Evolutionary conservation across 2,888 invertebrate species (phyloP), one percentile per base, ranked within the genome.

Genomic region (Dendrolimus pini): DNA sequence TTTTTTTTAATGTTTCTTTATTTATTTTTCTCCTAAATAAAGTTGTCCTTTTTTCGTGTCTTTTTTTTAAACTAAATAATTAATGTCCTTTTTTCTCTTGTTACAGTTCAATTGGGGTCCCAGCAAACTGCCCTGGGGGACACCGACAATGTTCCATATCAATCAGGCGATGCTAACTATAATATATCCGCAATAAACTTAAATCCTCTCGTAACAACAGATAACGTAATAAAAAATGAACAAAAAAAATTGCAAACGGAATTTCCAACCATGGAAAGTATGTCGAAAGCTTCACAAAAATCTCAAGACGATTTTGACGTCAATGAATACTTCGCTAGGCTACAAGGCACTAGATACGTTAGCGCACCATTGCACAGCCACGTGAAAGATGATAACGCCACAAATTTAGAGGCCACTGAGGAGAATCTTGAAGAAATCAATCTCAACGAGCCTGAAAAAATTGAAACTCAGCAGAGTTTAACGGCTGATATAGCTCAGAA

Each of bases 401-500:
- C 91, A 0, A 91, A 91, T 69, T 75, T 93, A 58, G 85, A 89
- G 62, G 74, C 75, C 1, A 68, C 74, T 7, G 89, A 88, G n/a
- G 86, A 88, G 8, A 85, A 79, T 60, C 64, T 90, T 1, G 89
- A 89, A 65, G 88, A 89, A 62, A 85, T 90, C 0, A 87, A 85
- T 56, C 60, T 88, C 0, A 84, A 88, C 14, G 88, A 88, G 30
- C 76, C 80, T 0, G 81, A 82, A 2, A 75, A 68, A 57, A 55
- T 61, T 0, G 69, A 62, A 2, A 62, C 70, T 0, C 83, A 80
- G 55, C 84, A 89, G 7, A 87, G 91, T 65, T 54, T 91, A 1
- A 88, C 90, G 0, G 82, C 91, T 0, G 91, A 91, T 69, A 85
- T 91, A n/a, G 91, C 91, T 0, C 90, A 91, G 72, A 91, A 91